Conservation (phyloP, 2,797 vertebrate species). For the Micromesistius poutassou region DNA sequence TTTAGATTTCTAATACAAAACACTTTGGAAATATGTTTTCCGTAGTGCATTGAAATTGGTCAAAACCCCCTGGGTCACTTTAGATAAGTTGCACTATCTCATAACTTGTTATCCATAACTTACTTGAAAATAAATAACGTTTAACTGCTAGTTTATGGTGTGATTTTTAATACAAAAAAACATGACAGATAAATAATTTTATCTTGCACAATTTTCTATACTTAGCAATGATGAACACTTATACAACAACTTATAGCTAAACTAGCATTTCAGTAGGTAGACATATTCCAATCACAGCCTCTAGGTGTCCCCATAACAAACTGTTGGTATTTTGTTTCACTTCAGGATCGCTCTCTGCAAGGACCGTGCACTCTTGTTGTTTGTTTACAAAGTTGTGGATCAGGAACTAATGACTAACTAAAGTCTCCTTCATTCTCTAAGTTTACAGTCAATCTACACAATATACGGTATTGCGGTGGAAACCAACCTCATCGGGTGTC, state of each 20-base stretch:
- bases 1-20: not conserved
- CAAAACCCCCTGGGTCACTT: not conserved
- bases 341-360: not conserved
- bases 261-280: not conserved
- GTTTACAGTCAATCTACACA: too few relatives aligned
- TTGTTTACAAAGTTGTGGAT: conserved; percentile 24
- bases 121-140: not conserved
- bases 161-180: not conserved
- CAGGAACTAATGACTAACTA: conserved; percentile 2
- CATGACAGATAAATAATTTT: too few relatives aligned
- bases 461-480: too few relatives aligned
- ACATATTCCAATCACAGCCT: conserved; percentile 31
- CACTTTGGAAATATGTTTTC: not conserved
- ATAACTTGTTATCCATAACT: not conserved
- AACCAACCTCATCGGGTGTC: too few relatives aligned
- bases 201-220: not conserved
- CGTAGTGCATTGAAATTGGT: not conserved
- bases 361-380: conserved; percentile 20
- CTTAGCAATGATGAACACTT: not conserved
- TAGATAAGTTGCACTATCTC: not conserved
- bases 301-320: conserved; percentile 48
- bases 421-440: too few relatives aligned
- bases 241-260: not conserved
- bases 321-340: not conserved
- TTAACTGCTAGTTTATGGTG: not conserved